Conservation (phyloP, 2,888 invertebrate genomes). For the Stegophylla sp. region DNA sequence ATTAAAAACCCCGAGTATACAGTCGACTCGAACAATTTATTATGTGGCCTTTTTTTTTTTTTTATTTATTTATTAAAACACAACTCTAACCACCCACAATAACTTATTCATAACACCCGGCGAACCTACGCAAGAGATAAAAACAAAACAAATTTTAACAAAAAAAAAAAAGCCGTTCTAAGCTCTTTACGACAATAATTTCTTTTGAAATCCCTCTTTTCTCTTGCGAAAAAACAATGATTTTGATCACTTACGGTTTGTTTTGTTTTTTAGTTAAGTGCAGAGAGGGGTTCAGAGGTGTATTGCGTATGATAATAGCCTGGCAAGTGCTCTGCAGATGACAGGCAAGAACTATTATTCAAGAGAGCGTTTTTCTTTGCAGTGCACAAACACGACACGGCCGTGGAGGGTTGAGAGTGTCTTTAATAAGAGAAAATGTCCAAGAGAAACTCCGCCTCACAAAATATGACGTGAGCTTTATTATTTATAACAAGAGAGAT, state of each 20-base stretch:
- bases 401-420: background rate
- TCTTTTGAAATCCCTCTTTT: conserved; percentile 22
- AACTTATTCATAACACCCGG: conserved; percentile 18
- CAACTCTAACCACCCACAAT: background rate
- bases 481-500: conserved; percentile 41
- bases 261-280: conserved; percentile 46
- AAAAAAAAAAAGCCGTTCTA: background rate
- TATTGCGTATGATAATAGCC: conserved; percentile 48
- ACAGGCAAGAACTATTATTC: conserved; percentile 53
- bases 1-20: conserved; percentile 32
- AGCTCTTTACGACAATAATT: background rate
- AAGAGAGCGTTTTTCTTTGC: conserved; percentile 50
- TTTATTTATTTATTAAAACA: background rate
- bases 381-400: conserved; percentile 8
- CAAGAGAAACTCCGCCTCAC: background rate
- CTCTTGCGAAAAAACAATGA: conserved; percentile 23
- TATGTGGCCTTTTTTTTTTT: background rate
- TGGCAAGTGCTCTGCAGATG: conserved; percentile 54
- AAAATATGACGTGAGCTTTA: conserved; percentile 26
- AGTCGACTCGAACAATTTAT: conserved; percentile 15
- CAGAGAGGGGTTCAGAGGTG: conserved; percentile 17
- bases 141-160: background rate
- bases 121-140: background rate
- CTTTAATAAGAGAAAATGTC: conserved; percentile 47
- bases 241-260: conserved; percentile 40